Conservation (phyloP, 2,797 vertebrate genomes). For the Dallia pectoralis region DNA sequence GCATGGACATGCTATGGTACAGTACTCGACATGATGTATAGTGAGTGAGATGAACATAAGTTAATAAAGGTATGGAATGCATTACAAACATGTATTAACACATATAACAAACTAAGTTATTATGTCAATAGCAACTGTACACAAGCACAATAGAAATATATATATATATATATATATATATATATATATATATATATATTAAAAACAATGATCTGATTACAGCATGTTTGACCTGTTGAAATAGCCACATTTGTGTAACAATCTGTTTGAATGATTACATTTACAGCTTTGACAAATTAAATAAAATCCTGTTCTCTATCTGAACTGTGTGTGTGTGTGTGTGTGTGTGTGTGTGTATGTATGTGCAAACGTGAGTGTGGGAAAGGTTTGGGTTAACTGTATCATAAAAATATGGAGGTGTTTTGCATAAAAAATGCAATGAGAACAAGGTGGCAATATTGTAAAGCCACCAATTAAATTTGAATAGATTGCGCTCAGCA, state of each 20-base stretch:
- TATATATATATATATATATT: too few species aligned
- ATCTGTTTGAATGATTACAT: constrained; percentile 14
- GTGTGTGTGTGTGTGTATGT: background rate
- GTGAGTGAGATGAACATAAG: constrained; percentile 44
- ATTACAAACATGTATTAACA: constrained; percentile 62
- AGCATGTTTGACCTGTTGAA: constrained; percentile 29
- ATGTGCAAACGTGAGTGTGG: background rate
- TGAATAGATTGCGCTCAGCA: background rate
- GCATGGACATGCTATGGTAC: constrained; percentile 56
- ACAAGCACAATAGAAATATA: constrained; percentile 51
- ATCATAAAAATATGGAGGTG: background rate
- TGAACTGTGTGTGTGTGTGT: background rate
- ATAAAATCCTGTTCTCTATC: background rate
- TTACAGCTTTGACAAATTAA: constrained; percentile 14
- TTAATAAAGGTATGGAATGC: constrained; percentile 42
- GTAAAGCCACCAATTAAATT: constrained; percentile 5
- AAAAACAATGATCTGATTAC: constrained; percentile 8
- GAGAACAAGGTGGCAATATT: constrained; percentile 9
- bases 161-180: too few species aligned
- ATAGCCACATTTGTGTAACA: constrained; percentile 24
- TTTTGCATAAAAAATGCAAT: constrained; percentile 13
- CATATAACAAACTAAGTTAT: constrained; percentile 50
- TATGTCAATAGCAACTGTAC: constrained; percentile 52
- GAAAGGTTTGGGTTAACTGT: background rate
- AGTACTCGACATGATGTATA: constrained; percentile 48